Percentiles rank a stretch among this genome's conserved stretches.
Evolutionary conservation across 2,113 vertebrate species (phyloP).

Genomic region (Hippocampus comes): DNA sequence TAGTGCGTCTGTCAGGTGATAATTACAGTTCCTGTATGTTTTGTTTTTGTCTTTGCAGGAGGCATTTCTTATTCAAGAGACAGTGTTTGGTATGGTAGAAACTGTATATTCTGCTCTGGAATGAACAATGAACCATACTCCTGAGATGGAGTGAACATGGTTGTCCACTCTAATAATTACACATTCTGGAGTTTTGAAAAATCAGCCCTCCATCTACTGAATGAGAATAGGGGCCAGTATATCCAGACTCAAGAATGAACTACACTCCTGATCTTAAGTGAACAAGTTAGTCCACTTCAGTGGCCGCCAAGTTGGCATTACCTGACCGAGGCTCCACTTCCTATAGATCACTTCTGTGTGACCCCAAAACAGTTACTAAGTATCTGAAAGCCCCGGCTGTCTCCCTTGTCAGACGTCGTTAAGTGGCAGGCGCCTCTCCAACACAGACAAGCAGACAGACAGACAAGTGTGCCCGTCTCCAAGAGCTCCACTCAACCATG

Average conservation of each 20-base stretch:
- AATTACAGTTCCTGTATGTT: no score
- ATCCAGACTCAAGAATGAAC: neutral
- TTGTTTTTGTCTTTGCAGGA: no score
- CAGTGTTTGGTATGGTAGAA: no score
- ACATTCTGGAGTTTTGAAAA: no score
- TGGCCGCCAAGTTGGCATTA: slow-evolving; percentile 36
- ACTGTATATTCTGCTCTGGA: no score
- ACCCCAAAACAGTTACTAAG: slow-evolving; percentile 63
- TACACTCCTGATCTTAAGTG: slow-evolving; percentile 7
- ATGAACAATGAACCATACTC: no score
- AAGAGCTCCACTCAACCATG: slow-evolving; percentile 13
- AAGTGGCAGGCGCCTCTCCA: slow-evolving; percentile 59
- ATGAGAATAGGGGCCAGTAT: neutral
- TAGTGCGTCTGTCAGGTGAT: no score
- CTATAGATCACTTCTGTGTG: slow-evolving; percentile 56
- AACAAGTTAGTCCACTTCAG: slow-evolving; percentile 25
- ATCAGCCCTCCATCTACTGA: no score
- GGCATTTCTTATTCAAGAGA: no score
- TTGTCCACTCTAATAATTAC: no score
- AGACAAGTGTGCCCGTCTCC: slow-evolving; percentile 39
- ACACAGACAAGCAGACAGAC: slow-evolving; percentile 46
- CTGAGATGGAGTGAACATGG: no score
- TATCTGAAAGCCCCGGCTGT: slow-evolving; percentile 49
- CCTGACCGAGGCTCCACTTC: slow-evolving; percentile 52
- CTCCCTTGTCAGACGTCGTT: slow-evolving; percentile 61